A percentile compares a stretch with the other conserved stretches of the same genome.
Conservation (phyloP, 2,888 invertebrate species). For the Mylabris sibirica region DNA sequence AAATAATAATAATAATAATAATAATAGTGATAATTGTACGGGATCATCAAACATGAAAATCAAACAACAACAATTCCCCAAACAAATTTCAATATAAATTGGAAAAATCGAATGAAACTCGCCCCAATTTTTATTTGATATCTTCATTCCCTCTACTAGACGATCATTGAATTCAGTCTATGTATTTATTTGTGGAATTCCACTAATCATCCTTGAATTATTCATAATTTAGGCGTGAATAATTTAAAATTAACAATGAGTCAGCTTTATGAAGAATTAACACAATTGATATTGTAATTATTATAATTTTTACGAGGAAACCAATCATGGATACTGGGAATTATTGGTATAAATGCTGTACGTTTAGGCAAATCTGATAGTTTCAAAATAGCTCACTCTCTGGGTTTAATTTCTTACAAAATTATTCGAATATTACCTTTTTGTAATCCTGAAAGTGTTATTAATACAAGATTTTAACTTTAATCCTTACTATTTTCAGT, state of each 20-base stretch:
- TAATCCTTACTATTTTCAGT: no score
- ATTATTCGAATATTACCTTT: no score
- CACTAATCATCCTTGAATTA: not conserved
- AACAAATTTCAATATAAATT: constrained; percentile 4
- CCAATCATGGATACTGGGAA: no score
- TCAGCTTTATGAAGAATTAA: not conserved
- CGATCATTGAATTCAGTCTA: not conserved
- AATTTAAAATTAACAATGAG: not conserved
- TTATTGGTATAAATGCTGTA: no score
- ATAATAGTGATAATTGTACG: not conserved
- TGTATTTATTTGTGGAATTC: not conserved
- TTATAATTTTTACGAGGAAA: no score
- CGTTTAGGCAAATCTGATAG: no score
- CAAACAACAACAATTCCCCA: constrained; percentile 2
- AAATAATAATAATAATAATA: not conserved
- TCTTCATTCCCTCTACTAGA: not conserved
- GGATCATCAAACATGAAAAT: not conserved
- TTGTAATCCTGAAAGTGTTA: no score
- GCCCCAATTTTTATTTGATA: no score
- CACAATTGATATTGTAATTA: not conserved
- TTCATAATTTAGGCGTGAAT: not conserved
- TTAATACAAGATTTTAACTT: no score
- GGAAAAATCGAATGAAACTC: constrained; percentile 5
- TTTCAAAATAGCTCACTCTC: no score
- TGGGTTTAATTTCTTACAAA: no score